phyloP scores from a whole-genome alignment of 2,888 invertebrate genomes.

The Thymelicus lineola region DNA sequence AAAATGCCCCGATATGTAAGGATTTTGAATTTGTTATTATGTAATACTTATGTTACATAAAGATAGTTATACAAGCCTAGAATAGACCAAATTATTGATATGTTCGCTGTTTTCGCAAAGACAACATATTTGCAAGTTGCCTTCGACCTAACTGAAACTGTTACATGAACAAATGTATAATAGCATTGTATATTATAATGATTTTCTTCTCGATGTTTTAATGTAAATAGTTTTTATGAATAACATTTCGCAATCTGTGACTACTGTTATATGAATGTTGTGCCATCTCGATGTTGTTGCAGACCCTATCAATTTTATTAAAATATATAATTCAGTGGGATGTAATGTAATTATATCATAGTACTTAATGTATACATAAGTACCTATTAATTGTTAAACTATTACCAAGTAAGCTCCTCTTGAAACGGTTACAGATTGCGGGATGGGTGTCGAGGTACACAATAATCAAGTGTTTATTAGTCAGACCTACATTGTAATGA shows the following conservation, averaged over 20 bases:
- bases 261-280: slow-evolving; percentile 19
- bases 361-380: slow-evolving; percentile 32
- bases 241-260: slow-evolving; percentile 31
- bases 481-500: no score
- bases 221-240: slow-evolving; percentile 34
- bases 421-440: slow-evolving; percentile 29
- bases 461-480: background rate
- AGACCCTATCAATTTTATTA: slow-evolving; percentile 30
- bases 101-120: slow-evolving; percentile 30
- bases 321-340: slow-evolving; percentile 24
- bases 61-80: slow-evolving; percentile 35
- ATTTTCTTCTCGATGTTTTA: slow-evolving; percentile 36
- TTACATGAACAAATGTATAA: slow-evolving; percentile 31
- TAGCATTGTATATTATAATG: slow-evolving; percentile 33
- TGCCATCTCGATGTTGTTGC: slow-evolving; percentile 19
- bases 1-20: slow-evolving; percentile 41
- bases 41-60: slow-evolving; percentile 24
- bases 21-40: slow-evolving; percentile 36
- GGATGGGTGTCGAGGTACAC: background rate
- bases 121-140: slow-evolving; percentile 31
- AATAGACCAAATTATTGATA: slow-evolving; percentile 26
- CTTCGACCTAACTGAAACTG: slow-evolving; percentile 29
- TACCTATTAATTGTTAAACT: slow-evolving; percentile 31
- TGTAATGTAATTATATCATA: slow-evolving; percentile 27
- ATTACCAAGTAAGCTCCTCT: slow-evolving; percentile 22